Evolutionary conservation across 2,888 invertebrate genomes (phyloP).

Genomic region (Deilephila porcellus): DNA sequence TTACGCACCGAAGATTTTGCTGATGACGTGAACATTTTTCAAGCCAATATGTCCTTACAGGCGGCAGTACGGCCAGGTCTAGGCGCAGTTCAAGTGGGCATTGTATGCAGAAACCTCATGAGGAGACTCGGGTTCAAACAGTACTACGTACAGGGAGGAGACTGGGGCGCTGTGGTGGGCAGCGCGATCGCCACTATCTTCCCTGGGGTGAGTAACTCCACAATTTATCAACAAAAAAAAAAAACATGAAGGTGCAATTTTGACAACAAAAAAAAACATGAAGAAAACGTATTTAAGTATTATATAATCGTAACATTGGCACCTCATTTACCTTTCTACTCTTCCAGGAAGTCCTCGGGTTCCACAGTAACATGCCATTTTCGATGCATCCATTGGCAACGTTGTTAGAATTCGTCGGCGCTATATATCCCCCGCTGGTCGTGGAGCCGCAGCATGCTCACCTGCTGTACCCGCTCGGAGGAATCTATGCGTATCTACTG

Average conservation of each 20-base stretch:
- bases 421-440: constrained; percentile 83
- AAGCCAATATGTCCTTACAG: constrained; percentile 35
- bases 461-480: constrained; percentile 60
- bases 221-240: background rate
- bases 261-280: too few species aligned
- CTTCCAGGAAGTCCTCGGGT: constrained; percentile 76
- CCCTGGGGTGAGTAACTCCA: constrained; percentile 54
- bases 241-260: too few species aligned
- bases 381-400: constrained; percentile 37
- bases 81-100: constrained; percentile 78
- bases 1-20: too few species aligned
- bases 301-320: background rate
- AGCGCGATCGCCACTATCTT: constrained; percentile 74
- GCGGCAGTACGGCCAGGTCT: constrained; percentile 83
- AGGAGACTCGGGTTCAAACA: constrained; percentile 85
- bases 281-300: too few species aligned
- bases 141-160: constrained; percentile 89
- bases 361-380: constrained; percentile 87
- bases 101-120: constrained; percentile 88
- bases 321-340: background rate
- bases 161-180: constrained; percentile 89
- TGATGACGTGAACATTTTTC: background rate
- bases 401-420: constrained; percentile 75
- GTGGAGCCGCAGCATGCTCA: constrained; percentile 66
- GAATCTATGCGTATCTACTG: constrained; percentile 45